A percentile compares a stretch with the other conserved stretches of the same genome.
Evolutionary conservation across 2,113 vertebrate species (phyloP).

Genomic region (Poicephalus meyeri): DNA sequence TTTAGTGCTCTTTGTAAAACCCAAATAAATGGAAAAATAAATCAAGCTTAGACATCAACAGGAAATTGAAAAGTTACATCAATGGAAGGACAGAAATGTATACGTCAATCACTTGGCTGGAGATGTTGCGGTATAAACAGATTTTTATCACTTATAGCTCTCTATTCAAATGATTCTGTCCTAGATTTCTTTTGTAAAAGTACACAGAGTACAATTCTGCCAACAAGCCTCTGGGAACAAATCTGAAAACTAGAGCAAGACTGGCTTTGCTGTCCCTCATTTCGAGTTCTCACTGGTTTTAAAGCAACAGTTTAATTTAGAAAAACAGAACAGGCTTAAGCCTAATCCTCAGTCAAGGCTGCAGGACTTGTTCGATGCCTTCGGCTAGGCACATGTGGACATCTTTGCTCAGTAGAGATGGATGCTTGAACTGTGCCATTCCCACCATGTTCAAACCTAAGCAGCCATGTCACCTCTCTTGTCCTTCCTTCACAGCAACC

Average conservation of each 20-base stretch:
- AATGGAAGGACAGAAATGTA: conserved; percentile 57
- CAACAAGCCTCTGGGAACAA: conserved; percentile 6
- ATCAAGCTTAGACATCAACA: conserved; percentile 69
- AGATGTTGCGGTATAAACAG: conserved; percentile 54
- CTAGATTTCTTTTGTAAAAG: conserved; percentile 28
- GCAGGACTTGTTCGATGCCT: neutral
- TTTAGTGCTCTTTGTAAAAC: conserved; percentile 58
- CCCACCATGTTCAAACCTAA: neutral
- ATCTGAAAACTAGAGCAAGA: neutral
- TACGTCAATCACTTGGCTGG: conserved; percentile 71
- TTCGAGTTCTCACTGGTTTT: neutral
- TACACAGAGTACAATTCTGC: neutral
- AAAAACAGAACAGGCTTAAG: neutral
- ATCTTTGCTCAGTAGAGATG: neutral
- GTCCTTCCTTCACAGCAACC: neutral
- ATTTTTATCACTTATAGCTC: conserved; percentile 62
- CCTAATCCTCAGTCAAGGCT: neutral
- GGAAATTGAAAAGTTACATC: conserved; percentile 73
- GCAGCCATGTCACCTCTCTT: neutral
- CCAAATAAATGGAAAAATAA: conserved; percentile 74
- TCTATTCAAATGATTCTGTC: conserved; percentile 31
- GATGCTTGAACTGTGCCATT: neutral
- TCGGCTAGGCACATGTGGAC: neutral
- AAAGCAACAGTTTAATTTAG: neutral
- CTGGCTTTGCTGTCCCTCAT: conserved; percentile 1